Base-by-base conservation (phyloP, 1,140 invertebrate species). In the Brachionus rubens region DNA sequence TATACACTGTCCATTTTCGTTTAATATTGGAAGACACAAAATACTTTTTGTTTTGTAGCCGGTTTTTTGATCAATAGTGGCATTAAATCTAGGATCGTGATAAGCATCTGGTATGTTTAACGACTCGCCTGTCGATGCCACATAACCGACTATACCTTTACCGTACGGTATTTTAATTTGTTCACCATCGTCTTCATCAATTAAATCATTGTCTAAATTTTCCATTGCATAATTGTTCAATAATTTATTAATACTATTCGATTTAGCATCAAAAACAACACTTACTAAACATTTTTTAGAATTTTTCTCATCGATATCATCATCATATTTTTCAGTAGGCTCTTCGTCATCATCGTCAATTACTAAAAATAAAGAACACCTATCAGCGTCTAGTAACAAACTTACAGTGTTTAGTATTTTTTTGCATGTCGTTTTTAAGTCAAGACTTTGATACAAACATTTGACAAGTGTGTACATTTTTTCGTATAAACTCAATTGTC, bases 41-140 rank as follows among this genome's bases (percentile, higher is more conserved):
- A 98, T 92, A 68, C 91, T 87, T 56, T 90, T 90, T 0, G 94
- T 97, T 80, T 90, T 91, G 85, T 96, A 97, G 1, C 94, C 94
- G 0, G 94, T 96, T 78, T 89, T 87, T 78, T 90, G 88, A 84
- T 97, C 95, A 77, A 97, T 91, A 79, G 93, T 90, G 79, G 90
- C 90, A 85, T 95, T 96, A 85, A 97, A 98, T 78, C 82, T 78
- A 0, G 82, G 79, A 79, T 84, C 83, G 80, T 93, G 89, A 84
- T 97, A 97, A 56, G 93, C 94, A 85, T 97, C 93, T 10, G 92
- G 91, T 84, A 96, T 96, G 85, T 96, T 96, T 79, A 95, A 90
- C 10, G 91, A 89, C 82, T 93, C 91, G 19, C 93, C 93, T 79
- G 90, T 94, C 81, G 94, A 90, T 1, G 94, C 94, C 6, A 96